phyloP scores from a whole-genome alignment of 2,797 vertebrate genomes.

The Hapalemur alaotrensis region DNA sequence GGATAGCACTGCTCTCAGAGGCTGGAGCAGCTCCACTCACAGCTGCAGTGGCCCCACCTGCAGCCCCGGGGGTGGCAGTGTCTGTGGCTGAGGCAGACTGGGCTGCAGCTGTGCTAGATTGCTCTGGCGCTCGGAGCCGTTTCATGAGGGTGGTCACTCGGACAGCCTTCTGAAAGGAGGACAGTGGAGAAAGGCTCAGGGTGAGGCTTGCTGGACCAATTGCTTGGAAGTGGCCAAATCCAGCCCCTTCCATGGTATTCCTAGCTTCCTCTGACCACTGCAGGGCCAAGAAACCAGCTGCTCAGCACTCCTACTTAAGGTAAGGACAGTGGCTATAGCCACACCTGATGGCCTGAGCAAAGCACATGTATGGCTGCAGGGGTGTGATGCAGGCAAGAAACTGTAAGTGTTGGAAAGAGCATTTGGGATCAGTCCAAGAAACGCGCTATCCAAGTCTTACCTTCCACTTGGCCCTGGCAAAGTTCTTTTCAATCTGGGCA shows the following conservation, averaged over 20 bases:
- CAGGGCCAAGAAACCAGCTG: not conserved
- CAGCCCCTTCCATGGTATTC: not conserved
- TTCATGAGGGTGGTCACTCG: constrained; percentile 99
- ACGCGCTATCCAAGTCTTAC: constrained; percentile 77
- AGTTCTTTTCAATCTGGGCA: constrained; percentile 99
- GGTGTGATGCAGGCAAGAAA: not conserved
- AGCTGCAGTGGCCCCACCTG: constrained; percentile 30
- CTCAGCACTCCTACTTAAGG: not conserved
- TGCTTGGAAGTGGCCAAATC: not conserved
- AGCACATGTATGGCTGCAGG: not conserved
- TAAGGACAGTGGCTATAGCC: not conserved
- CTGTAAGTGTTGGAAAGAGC: not conserved
- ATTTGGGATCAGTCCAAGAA: not conserved
- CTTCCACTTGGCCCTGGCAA: constrained; percentile 99
- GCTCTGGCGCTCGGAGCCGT: constrained; percentile 92
- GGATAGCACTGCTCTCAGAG: constrained; percentile 52
- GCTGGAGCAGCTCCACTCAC: constrained; percentile 45
- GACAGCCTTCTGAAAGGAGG: constrained; percentile 92
- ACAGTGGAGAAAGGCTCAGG: not conserved
- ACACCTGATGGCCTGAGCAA: not conserved
- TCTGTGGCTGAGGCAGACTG: constrained; percentile 76
- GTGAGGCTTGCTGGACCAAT: not conserved
- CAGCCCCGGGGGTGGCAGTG: constrained; percentile 65
- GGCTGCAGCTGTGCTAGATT: constrained; percentile 82
- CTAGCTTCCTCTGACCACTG: not conserved